Base-by-base conservation (phyloP, 53 echinoderm and acorn worm genomes). In the Echinometra lucunter region DNA sequence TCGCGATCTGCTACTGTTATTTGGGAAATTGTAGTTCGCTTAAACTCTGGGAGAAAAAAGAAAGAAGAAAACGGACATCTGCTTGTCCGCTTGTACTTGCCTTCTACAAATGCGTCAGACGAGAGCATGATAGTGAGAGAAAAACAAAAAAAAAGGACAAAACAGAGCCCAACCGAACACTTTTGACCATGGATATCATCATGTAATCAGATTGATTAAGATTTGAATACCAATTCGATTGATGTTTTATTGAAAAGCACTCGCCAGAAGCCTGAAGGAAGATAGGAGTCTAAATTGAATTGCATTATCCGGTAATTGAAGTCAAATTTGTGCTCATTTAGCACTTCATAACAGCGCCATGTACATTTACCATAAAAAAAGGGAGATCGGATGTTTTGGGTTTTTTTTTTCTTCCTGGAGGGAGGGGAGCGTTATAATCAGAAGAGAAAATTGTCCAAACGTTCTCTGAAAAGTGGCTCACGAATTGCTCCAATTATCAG, bases 181-280 rank as follows among this genome's bases (percentile, higher is more conserved):
- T 37, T 60, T 60, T 89, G 89, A 89, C 85, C 85, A 49, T 85
- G 91, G 58, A 69, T 69, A 91, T 91, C 18, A 90, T 92, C 57
- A 92, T 78, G 28, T 56, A 92, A 92, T 92, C 57, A 92, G 57
- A 92, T 92, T 78, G 57, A 60, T 92, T 92, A 92, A 92, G 78
- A 74, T 55, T 57, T 92, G 74, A 92, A 92, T 78, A 78, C 74
- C 92, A 78, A 92, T 92, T 74, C 78, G 92, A 92, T 92, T 44
- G 74, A 78, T 37, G 37, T 74, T 92, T 75, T 55, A 75, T 92
- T 92, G 92, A 92, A 92, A 92, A 92, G 92, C 92, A 92, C 92
- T 92, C 78, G 74, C 75, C 74, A 78, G 56, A 57, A 75, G 85
- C 49, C 49, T 85, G 85, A 40, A 16, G 58, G 34, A 60, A 90